These are phyloP conservation scores for Eledone cirrhosa DNA, from an alignment of 2,888 invertebrate genomes.

Conservation along the genomic window DNA sequence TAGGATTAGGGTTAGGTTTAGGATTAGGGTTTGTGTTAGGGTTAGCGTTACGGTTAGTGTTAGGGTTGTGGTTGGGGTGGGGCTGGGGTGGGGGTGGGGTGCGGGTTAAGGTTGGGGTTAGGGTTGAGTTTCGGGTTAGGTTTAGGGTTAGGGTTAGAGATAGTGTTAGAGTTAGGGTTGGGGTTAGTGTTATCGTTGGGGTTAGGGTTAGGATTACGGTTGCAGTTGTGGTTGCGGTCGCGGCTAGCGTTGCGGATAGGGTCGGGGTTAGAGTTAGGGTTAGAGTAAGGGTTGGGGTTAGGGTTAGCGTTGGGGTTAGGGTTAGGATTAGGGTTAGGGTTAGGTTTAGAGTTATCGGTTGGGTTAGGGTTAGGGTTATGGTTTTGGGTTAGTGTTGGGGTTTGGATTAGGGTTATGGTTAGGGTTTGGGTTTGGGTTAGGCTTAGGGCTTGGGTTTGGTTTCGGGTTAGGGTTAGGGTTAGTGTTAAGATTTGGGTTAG, in stretches of 20 bases:
- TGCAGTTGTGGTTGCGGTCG: too few relatives aligned
- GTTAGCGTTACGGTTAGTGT: too few relatives aligned
- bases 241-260: too few relatives aligned
- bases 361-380: background rate
- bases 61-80: too few relatives aligned
- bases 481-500: background rate
- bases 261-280: too few relatives aligned
- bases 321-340: background rate
- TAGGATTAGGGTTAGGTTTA: too few relatives aligned
- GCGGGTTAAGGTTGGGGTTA: background rate
- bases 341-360: background rate
- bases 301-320: background rate
- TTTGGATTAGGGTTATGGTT: too few relatives aligned
- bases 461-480: slow-evolving; percentile 2
- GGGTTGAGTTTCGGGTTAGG: background rate
- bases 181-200: too few relatives aligned
- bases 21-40: too few relatives aligned
- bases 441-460: background rate
- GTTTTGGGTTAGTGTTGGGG: background rate
- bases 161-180: background rate
- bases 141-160: background rate
- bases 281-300: too few relatives aligned
- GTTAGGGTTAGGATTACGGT: too few relatives aligned
- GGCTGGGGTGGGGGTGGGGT: too few relatives aligned
- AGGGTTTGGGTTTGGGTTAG: slow-evolving; percentile 1